phyloP scores from a whole-genome alignment of 23 tunicate genomes.

The Phallusia fumigata region DNA sequence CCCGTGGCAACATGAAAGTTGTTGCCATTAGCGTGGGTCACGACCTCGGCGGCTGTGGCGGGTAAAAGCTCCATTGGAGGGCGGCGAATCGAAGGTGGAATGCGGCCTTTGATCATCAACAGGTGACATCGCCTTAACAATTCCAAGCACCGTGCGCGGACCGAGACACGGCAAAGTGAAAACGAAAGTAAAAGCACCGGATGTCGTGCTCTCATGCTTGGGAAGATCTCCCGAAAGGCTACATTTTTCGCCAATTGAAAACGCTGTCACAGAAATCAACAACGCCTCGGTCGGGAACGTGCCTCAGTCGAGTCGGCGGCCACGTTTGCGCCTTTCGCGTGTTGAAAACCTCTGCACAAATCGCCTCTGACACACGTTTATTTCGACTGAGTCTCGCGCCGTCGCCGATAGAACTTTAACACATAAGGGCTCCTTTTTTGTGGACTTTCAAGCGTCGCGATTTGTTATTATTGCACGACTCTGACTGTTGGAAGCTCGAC shows the following conservation, averaged over 20 bases:
- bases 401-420: not conserved
- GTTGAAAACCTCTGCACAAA: not conserved
- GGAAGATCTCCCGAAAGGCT: not conserved
- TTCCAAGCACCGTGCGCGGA: not conserved
- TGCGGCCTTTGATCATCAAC: not conserved
- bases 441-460: not conserved
- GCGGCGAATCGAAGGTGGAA: not conserved
- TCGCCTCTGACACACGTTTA: not conserved
- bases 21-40: not conserved
- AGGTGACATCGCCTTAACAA: slow-evolving; percentile 2
- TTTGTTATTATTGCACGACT: not conserved
- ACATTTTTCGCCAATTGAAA: not conserved
- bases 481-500: too few species aligned
- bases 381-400: not conserved
- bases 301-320: not conserved
- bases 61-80: not conserved
- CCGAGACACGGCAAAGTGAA: not conserved
- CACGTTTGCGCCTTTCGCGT: not conserved
- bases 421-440: slow-evolving; percentile 8
- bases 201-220: not conserved
- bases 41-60: not conserved
- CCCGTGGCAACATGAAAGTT: not conserved
- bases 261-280: not conserved
- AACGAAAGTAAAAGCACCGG: not conserved
- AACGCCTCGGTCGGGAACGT: not conserved